Evolutionary conservation across 1,140 invertebrate species (phyloP).

Genomic region (Drosophila nikananu): DNA sequence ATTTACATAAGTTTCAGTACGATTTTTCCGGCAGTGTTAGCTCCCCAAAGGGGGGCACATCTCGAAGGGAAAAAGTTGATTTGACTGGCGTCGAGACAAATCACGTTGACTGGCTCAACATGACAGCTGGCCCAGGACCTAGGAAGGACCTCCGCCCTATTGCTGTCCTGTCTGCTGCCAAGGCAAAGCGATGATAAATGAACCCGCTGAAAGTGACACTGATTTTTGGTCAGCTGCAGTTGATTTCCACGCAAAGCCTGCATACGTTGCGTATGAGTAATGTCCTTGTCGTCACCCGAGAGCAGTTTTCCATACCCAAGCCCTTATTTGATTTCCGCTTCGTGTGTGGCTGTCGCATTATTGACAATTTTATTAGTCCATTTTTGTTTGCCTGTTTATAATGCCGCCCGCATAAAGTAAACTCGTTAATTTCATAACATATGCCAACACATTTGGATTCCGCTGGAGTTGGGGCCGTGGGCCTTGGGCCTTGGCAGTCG

Average conservation of each 20-base stretch:
- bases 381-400: constrained; percentile 56
- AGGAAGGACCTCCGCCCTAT: constrained; percentile 20
- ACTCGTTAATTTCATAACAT: constrained; percentile 74
- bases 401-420: constrained; percentile 54
- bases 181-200: constrained; percentile 71
- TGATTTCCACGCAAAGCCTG: constrained; percentile 46
- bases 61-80: constrained; percentile 44
- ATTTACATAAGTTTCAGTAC: background rate
- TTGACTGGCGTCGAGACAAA: constrained; percentile 64
- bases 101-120: constrained; percentile 71
- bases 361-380: constrained; percentile 76
- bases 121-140: constrained; percentile 58
- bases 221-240: constrained; percentile 72
- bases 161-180: constrained; percentile 29
- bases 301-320: constrained; percentile 9
- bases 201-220: constrained; percentile 62
- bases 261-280: constrained; percentile 70
- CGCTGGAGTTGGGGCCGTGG: background rate
- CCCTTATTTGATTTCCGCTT: constrained; percentile 30
- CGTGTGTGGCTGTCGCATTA: constrained; percentile 45
- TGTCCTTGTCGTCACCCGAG: constrained; percentile 31
- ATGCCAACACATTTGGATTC: constrained; percentile 47
- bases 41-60: background rate
- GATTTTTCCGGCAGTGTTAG: background rate
- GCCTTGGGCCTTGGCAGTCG: background rate